Base-by-base conservation (phyloP, 2,797 vertebrate genomes). In the Enteromius unitaeniatus region DNA sequence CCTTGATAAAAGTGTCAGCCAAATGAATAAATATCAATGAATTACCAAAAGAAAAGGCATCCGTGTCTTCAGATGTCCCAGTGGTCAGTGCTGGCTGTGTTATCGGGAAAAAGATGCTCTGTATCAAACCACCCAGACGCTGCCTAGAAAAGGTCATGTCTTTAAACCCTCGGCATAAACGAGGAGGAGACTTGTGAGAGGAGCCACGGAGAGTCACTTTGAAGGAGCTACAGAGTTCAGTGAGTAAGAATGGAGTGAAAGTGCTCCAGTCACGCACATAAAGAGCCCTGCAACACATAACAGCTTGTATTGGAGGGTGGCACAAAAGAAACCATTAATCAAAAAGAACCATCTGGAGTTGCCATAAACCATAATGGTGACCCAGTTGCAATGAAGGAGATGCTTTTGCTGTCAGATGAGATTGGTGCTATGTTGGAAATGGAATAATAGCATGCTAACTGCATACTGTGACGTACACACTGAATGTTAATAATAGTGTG, bases 241-340 rank as follows among this genome's bases (percentile, higher is more conserved):
- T 5, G 11, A 80, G 34, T 58, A 23, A 70, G 51, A 58, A 70
- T 58, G 23, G 34, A 80, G 34, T 58, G 4, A 58, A 72, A 72
- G 26, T 55, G 37, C 67, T 60, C 37, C 67, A 82, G 69, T 75
- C 70, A 51, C 13, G 21, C 45, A 65, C 28, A 75, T 40, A 53
- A 62, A 75, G 58, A 82, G 31, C 31, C 51, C 60, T 51, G 45
- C 8, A 75, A 51, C 28, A 23, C 31, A 40, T 13, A 65, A 47
- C n/a, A 75, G 70, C 31, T 73, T 75, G 70, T 65, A 74, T 42
- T 81, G 79, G 79, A 62, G 79, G 42, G 55, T 23, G 69, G 40
- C 69, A 73, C 79, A 74, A 75, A 75, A 53, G 45, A 75, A 75
- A 49, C 60, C 60, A 82, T 82, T 75, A 37, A 82, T 82, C 70